Evolutionary conservation across 2,888 invertebrate species (phyloP).

Genomic region (Caenorhabditis sp.): DNA sequence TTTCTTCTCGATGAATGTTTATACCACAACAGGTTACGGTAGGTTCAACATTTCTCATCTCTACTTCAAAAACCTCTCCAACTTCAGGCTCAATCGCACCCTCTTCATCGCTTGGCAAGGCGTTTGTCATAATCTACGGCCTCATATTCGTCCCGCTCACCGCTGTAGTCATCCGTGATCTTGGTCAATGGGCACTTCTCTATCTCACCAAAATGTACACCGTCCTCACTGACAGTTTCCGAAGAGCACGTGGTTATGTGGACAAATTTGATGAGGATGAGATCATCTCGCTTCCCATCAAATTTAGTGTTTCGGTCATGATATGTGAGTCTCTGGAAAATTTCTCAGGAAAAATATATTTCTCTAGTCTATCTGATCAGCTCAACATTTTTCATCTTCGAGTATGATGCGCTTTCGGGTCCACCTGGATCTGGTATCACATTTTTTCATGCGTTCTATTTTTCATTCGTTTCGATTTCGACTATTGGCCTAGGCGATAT

Average conservation of each 20-base stretch:
- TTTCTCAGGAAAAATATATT: not conserved
- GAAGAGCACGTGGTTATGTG: constrained; percentile 38
- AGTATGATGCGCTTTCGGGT: constrained; percentile 45
- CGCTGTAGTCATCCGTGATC: constrained; percentile 52
- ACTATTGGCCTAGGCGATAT: constrained; percentile 60
- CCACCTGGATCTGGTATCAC: constrained; percentile 41
- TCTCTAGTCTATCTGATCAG: constrained; percentile 33
- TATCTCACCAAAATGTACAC: constrained; percentile 54
- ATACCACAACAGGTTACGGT: constrained; percentile 58
- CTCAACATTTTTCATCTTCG: constrained; percentile 41
- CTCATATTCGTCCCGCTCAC: constrained; percentile 51
- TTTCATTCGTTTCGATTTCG: constrained; percentile 56
- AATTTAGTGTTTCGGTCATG: constrained; percentile 40
- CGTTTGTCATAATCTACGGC: constrained; percentile 45
- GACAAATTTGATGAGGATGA: constrained; percentile 50
- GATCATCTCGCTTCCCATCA: constrained; percentile 46
- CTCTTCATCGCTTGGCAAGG: constrained; percentile 40
- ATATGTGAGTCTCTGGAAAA: constrained; percentile 16
- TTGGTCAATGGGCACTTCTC: constrained; percentile 53
- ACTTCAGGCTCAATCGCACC: constrained; percentile 50
- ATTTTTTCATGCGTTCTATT: constrained; percentile 54
- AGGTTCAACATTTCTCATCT: not conserved
- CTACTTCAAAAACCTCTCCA: too few relatives aligned
- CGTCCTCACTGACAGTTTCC: constrained; percentile 30
- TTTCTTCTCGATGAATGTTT: constrained; percentile 55